phyloP scores from a whole-genome alignment of 2,888 invertebrate species.

The Aproaerema taeniolella region DNA sequence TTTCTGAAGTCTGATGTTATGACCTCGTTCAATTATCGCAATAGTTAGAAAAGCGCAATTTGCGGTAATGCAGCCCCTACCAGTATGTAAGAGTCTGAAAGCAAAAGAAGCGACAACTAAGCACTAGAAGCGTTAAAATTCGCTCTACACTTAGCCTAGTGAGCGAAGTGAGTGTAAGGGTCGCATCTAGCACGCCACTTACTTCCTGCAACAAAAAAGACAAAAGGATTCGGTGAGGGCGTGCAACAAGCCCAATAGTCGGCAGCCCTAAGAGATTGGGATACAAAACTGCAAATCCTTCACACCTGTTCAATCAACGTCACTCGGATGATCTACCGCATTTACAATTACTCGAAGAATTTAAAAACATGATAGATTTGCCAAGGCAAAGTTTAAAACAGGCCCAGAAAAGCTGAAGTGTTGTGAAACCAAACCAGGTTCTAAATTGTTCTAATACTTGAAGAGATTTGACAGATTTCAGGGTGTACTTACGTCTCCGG shows the following conservation, averaged over 20 bases:
- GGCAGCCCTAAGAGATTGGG: constrained; percentile 44
- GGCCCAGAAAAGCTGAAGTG: constrained; percentile 62
- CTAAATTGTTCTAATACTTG: constrained; percentile 41
- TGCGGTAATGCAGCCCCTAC: constrained; percentile 42
- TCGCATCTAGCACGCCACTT: constrained; percentile 74
- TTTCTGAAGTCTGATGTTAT: constrained; percentile 28
- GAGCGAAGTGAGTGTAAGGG: constrained; percentile 66
- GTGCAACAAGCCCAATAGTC: constrained; percentile 60
- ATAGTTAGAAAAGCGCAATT: constrained; percentile 42
- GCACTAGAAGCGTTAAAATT: constrained; percentile 65
- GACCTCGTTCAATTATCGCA: constrained; percentile 35
- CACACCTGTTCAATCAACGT: constrained; percentile 34
- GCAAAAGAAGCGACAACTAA: constrained; percentile 58
- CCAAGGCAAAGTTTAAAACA: constrained; percentile 60
- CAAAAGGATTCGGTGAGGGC: constrained; percentile 64
- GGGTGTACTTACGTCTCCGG: constrained; percentile 83
- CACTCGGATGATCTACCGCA: constrained; percentile 26
- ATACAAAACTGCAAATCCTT: constrained; percentile 42
- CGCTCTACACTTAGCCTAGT: constrained; percentile 61
- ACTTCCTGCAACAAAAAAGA: constrained; percentile 79
- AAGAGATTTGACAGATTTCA: constrained; percentile 22
- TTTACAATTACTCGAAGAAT: constrained; percentile 29
- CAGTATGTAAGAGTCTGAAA: constrained; percentile 45
- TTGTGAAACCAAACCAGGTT: constrained; percentile 59
- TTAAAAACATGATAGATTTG: constrained; percentile 45